Evolutionary conservation across 2,113 vertebrate genomes (phyloP), one percentile per base, ranked within the genome.

Genomic region (Dinomys branickii): DNA sequence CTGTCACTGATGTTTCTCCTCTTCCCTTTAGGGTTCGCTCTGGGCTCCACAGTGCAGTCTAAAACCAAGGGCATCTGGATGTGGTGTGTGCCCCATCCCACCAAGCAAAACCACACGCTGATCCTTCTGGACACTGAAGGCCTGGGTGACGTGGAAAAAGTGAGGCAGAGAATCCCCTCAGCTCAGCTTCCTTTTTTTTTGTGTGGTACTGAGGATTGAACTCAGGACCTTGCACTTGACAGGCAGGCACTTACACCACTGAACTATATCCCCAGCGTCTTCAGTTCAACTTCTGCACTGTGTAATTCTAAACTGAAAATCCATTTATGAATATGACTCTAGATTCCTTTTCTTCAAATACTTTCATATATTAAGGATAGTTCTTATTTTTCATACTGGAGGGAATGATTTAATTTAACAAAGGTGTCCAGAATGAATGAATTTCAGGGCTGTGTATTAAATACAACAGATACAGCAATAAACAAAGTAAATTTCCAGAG

Each of bases 31-130:
- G 98, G 98, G 4, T 98, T 98, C 44, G 33, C 47, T 28, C 92
- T 98, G 80, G 98, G 98, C 1, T 91, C 93, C 71, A 98, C 97
- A 0, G 80, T 98, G 20, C 52, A 67, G 35, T 96, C 97, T 12
- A 20, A 97, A 93, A 98, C 98, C 88, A 98, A 98, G 65, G 98
- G 98, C 28, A 98, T 98, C 96, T 98, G 98, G 98, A 98, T 98
- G 97, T 98, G 97, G 98, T 98, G 97, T 61, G 22, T 97, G 7
- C 96, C 95, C 17, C 98, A 98, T 52, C 98, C 98, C 19, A 24
- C 22, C 0, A 97, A 97, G 58, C 65, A 30, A 1, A 47, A 86
- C 14, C 95, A 98, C 54, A 96, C 81, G 11, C 95, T 98, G 87
- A 96, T 98, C 54, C 97, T 98, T 83, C 86, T 98, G 93, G 98